Evolutionary conservation across 2,797 vertebrate genomes (phyloP), one percentile per base, ranked within the genome.

Genomic region (Hapalemur alaotrensis): DNA sequence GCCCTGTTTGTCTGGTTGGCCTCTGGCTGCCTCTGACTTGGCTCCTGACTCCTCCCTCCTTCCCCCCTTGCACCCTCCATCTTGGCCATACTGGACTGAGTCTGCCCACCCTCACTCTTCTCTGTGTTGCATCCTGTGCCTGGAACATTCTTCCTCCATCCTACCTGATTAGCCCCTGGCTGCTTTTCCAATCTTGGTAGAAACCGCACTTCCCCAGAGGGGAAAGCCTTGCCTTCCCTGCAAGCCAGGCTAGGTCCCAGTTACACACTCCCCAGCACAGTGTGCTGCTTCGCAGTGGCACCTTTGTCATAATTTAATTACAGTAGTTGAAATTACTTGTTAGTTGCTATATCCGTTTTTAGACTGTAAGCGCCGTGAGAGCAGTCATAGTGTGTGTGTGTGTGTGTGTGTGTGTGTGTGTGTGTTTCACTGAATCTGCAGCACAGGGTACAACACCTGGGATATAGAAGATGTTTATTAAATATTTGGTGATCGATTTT

Each of bases 231-330:
- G 12, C n/a, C 10, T 85, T 7, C 35, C 73, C 35, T 5, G 32
- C 59, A 75, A 35, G 4, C 50, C 89, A 30, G 5, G 48, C 38
- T 0, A 1, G 61, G n/a, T 17, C 25, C 61, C 61, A 11, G 0
- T 2, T 5, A 17, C 32, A 4, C 1, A 5, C 10, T 43, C 11
- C 20, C 30, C n/a, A 2, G 1, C 67, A 9, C 38, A 6, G 50
- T 32, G 22, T 35, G 75, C 9, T 30, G 17, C 32, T 2, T n/a
- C 2, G 0, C 32, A 6, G n/a, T 32, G 13, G 70, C 63, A 54
- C 28, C 63, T 78, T 18, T 50, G 57, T 67, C 7, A 54, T n/a
- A 20, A 50, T 7, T 4, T 9, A 54, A 8, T 48, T 54, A n/a
- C 32, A 35, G 30, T 15, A 43, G 59, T 59, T 65, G 86, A 6